Base-by-base conservation (phyloP, 2,888 invertebrate species). In the Clepsis dumicolana region DNA sequence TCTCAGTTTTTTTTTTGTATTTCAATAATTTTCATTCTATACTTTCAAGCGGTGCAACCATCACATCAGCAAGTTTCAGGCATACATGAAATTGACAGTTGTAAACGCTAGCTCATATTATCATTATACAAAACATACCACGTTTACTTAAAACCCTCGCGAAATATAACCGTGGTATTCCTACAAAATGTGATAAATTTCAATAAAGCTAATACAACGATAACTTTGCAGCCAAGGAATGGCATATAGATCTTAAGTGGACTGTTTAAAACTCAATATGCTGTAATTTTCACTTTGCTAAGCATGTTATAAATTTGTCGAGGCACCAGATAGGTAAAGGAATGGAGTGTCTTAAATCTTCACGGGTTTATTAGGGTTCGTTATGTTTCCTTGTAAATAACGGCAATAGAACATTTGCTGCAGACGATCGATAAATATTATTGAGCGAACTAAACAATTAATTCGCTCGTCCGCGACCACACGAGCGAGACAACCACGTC, bases 341-440 rank as follows among this genome's bases (percentile, higher is more conserved):
- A 72, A 56, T 64, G 72, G 79, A 82, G 76, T 72, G 76, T 76
- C 75, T 80, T 79, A 81, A 80, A 82, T 82, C 79, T 81, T 74
- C 72, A 78, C 73, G 71, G 77, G 77, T 80, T 79, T 79, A 78
- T 79, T 77, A 77, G 75, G 73, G 74, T 74, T 74, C 72, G n/a
- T 38, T 38, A 38, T 53, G 41, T 16, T 54, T 32, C 12, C 14
- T 24, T 38, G 7, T 24, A 35, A 56, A 56, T 32, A 27, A 54
- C 54, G 3, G 18, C 54, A 29, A 29, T 54, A 29, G 53, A 32
- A 10, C 12, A 12, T 12, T 3, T 3, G 48, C 48, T 12, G 8
- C 38, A 16, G 41, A 4, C 24, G 10, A 24, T 1, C 10, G 21
- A 48, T 12, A 44, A 18, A 44, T 44, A 44, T 44, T 44, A 44